These are phyloP conservation scores for Orchesellides sinensis DNA, from an alignment of 2,888 invertebrate species.

Conservation along the genomic window DNA sequence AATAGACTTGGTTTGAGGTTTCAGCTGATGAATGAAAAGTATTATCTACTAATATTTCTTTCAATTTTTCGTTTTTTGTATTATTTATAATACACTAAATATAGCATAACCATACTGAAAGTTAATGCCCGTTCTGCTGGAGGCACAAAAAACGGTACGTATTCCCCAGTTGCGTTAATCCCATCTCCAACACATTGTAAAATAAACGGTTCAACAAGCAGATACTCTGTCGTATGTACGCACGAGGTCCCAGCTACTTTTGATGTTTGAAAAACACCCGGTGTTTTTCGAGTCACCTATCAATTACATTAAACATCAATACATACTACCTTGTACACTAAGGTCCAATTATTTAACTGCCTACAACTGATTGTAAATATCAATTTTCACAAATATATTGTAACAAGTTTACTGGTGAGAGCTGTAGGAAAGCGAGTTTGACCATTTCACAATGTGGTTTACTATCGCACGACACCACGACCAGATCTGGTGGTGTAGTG, in stretches of 20 bases:
- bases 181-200: constrained; percentile 31
- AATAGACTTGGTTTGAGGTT: constrained; percentile 1
- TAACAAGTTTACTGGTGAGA: too few relatives aligned
- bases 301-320: not conserved
- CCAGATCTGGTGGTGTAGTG: not conserved
- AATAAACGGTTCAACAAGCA: not conserved
- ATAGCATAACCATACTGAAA: too few relatives aligned
- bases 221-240: not conserved
- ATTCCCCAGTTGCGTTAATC: constrained; percentile 28
- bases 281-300: constrained; percentile 4
- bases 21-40: too few relatives aligned
- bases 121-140: too few relatives aligned
- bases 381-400: too few relatives aligned
- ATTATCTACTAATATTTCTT: too few relatives aligned
- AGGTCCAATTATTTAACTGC: too few relatives aligned
- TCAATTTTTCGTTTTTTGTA: too few relatives aligned
- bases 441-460: constrained; percentile 43
- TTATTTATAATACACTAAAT: too few relatives aligned
- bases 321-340: too few relatives aligned
- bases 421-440: not conserved
- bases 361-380: too few relatives aligned
- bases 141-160: not conserved
- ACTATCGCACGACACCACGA: constrained; percentile 4
- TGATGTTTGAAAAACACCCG: not conserved
- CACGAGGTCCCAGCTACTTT: not conserved